Evolutionary conservation across 64 coral and sea anemone species (phyloP).

Genomic region (Pocillopora damicornis): DNA sequence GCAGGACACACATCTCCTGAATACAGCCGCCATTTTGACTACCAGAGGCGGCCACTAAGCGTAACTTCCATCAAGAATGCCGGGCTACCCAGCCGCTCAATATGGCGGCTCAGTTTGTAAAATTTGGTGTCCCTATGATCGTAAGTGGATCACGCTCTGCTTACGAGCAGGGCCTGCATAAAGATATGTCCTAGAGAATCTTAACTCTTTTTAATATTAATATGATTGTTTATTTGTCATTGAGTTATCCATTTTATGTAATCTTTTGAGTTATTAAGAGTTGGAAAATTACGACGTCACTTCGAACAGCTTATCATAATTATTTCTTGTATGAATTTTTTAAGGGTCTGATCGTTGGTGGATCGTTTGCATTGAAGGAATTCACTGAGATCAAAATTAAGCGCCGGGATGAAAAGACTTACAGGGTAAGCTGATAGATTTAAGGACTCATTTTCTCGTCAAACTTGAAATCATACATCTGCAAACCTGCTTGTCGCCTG

Average conservation of each 20-base stretch:
- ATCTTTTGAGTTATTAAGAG: too few species aligned
- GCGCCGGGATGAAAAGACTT: constrained; percentile 66
- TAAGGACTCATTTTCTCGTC: too few species aligned
- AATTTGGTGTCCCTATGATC: constrained; percentile 85
- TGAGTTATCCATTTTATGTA: too few species aligned
- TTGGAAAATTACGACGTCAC: too few species aligned
- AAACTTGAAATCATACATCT: too few species aligned
- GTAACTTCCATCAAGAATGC: constrained; percentile 2
- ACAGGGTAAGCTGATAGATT: constrained; percentile 20
- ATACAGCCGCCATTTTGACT: constrained; percentile 55
- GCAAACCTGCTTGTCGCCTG: too few species aligned
- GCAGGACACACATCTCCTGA: constrained; percentile 6
- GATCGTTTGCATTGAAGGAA: constrained; percentile 89
- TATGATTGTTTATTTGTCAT: too few species aligned
- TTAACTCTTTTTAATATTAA: background rate
- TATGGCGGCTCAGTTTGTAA: constrained; percentile 81
- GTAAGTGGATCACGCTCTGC: constrained; percentile 21
- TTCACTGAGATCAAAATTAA: constrained; percentile 92
- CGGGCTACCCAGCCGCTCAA: constrained; percentile 22
- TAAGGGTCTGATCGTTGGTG: constrained; percentile 66
- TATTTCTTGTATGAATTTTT: background rate
- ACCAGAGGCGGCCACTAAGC: background rate
- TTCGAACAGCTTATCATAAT: too few species aligned
- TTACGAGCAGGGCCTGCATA: background rate
- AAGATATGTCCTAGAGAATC: background rate